phyloP scores from a whole-genome alignment of 2,797 vertebrate genomes.

The Etheostoma nigrum region DNA sequence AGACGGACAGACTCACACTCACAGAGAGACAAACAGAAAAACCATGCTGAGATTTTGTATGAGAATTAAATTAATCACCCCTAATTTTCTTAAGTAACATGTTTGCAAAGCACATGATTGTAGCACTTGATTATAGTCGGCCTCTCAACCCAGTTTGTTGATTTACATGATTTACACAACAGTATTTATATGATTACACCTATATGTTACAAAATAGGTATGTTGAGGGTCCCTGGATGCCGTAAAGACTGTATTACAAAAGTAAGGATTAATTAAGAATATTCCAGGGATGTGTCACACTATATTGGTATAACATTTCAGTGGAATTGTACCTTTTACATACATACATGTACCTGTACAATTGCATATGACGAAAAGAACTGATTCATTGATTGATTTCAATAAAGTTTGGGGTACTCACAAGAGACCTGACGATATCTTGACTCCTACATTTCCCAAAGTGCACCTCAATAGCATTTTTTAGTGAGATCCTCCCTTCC shows the following conservation, averaged over 20 bases:
- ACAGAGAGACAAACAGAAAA: neutral
- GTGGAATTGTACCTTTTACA: no score
- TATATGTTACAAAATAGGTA: neutral
- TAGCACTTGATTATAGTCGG: conserved; percentile 47
- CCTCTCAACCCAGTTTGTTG: conserved; percentile 18
- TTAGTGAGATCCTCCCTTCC: neutral
- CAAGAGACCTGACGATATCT: no score
- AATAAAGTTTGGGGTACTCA: neutral
- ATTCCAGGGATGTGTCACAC: neutral
- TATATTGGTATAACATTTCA: no score
- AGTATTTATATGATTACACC: conserved; percentile 7
- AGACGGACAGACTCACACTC: no score
- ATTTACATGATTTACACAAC: conserved; percentile 30
- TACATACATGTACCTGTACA: no score
- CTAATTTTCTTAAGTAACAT: conserved; percentile 54
- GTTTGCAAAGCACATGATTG: neutral
- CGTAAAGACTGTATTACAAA: neutral
- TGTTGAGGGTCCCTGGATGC: neutral
- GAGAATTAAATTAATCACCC: conserved; percentile 33
- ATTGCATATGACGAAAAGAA: no score
- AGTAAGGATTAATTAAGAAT: neutral
- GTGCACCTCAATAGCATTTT: neutral
- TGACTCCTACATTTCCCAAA: neutral
- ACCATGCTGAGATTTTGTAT: conserved; percentile 4
- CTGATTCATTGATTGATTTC: neutral